A percentile compares a stretch with the other conserved stretches of the same genome.
These are phyloP conservation scores for Protula sp. DNA, from an alignment of 2,888 invertebrate genomes.

Conservation along the genomic window DNA sequence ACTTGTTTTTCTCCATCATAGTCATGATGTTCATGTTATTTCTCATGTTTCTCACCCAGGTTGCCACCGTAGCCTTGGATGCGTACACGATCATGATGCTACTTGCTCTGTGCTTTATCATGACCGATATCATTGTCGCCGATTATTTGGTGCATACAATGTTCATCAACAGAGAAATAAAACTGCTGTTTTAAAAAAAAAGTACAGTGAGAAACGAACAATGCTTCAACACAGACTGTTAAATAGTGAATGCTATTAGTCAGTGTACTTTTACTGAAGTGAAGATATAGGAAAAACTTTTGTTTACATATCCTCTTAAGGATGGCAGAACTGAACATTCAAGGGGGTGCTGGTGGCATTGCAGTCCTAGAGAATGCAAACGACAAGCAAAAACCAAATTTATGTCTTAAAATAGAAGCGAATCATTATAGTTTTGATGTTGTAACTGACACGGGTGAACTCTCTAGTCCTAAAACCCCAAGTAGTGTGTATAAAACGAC, in stretches of 20 bases:
- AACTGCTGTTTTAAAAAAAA: slow-evolving; percentile 5
- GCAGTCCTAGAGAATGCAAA: too few species aligned
- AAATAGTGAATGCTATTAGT: too few species aligned
- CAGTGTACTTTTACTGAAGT: too few species aligned
- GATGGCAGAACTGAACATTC: too few species aligned
- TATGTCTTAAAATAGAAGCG: too few species aligned
- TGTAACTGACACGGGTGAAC: too few species aligned
- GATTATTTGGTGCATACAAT: slow-evolving; percentile 45
- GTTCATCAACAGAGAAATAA: slow-evolving; percentile 35
- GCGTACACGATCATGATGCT: slow-evolving; percentile 31
- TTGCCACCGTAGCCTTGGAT: slow-evolving; percentile 25
- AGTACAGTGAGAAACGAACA: not conserved
- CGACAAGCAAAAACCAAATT: too few species aligned
- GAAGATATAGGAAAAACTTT: too few species aligned
- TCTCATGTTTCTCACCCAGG: slow-evolving; percentile 36
- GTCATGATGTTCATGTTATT: slow-evolving; percentile 31
- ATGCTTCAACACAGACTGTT: too few species aligned
- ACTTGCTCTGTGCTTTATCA: slow-evolving; percentile 40
- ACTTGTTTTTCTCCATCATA: slow-evolving; percentile 42
- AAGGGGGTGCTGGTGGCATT: too few species aligned
- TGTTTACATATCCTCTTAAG: too few species aligned
- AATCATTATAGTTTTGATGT: too few species aligned
- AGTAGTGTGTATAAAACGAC: not conserved
- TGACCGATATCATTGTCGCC: slow-evolving; percentile 41
- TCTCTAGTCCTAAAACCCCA: not conserved